Conservation (phyloP, 2,113 vertebrate genomes). For the Cisticola juncidis region DNA sequence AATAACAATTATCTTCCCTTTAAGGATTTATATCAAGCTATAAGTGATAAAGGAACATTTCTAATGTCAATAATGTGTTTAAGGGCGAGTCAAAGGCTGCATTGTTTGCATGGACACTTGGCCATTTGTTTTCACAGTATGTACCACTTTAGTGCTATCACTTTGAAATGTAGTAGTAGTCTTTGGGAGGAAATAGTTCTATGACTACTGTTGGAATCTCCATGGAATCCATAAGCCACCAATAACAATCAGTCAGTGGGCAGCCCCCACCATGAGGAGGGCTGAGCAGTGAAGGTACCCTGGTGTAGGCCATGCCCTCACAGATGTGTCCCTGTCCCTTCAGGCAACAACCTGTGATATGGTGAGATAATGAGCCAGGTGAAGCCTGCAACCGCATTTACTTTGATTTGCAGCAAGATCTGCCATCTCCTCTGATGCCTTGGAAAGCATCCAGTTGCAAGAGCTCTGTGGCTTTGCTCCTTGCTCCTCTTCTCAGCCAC, state of each 20-base stretch:
- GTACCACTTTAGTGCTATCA: background rate
- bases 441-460: fast-evolving
- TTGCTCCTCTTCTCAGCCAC: background rate
- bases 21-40: background rate
- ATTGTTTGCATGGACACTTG: background rate
- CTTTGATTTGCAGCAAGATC: background rate
- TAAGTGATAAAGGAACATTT: background rate
- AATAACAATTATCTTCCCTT: background rate
- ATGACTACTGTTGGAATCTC: background rate
- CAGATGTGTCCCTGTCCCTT: background rate
- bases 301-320: background rate
- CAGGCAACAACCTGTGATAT: background rate
- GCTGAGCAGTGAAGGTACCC: background rate
- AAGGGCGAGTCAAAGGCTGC: background rate
- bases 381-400: background rate
- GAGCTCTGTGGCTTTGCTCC: background rate
- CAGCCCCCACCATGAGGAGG: fast-evolving
- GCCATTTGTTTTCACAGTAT: background rate
- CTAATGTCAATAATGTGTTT: background rate
- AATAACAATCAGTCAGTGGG: background rate
- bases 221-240: background rate
- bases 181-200: background rate
- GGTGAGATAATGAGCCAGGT: background rate
- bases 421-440: background rate
- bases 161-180: background rate